phyloP scores from a whole-genome alignment of 2,888 invertebrate genomes.

The Thumatha senex region DNA sequence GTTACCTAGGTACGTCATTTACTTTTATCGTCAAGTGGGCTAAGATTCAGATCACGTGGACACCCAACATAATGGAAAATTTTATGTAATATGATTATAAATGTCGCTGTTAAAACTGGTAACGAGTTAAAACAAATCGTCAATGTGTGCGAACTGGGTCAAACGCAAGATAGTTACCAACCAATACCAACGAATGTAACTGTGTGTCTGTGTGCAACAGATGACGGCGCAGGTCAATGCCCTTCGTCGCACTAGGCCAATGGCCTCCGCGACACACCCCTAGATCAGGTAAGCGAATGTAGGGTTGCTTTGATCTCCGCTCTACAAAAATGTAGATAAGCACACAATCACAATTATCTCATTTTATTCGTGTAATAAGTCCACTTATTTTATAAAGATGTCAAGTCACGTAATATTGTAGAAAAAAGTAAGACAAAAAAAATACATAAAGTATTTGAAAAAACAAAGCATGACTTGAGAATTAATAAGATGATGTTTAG shows the following conservation, averaged over 20 bases:
- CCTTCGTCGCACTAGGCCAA: constrained; percentile 51
- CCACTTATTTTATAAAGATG: constrained; percentile 8
- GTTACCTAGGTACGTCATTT: no score
- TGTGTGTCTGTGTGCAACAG: constrained; percentile 53
- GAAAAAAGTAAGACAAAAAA: no score
- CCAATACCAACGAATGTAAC: constrained; percentile 35
- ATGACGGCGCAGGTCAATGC: constrained; percentile 61
- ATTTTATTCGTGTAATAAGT: no score
- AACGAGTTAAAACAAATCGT: constrained; percentile 33
- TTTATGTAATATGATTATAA: constrained; percentile 32
- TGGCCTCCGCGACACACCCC: constrained; percentile 52
- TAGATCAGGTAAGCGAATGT: constrained; percentile 43
- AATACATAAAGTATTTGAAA: no score
- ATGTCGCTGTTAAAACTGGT: constrained; percentile 25
- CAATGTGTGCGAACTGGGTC: constrained; percentile 58
- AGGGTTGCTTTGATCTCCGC: constrained; percentile 39
- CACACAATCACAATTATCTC: no score
- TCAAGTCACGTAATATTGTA: constrained; percentile 17
- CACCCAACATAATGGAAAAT: constrained; percentile 43
- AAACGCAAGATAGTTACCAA: constrained; percentile 48
- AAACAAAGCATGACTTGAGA: no score
- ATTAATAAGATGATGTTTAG: no score
- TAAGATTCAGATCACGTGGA: no score
- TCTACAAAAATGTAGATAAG: constrained; percentile 23
- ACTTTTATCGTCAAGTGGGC: no score